Base-by-base conservation (phyloP, 2,113 vertebrate genomes). In the Sylvilagus bachmani region DNA sequence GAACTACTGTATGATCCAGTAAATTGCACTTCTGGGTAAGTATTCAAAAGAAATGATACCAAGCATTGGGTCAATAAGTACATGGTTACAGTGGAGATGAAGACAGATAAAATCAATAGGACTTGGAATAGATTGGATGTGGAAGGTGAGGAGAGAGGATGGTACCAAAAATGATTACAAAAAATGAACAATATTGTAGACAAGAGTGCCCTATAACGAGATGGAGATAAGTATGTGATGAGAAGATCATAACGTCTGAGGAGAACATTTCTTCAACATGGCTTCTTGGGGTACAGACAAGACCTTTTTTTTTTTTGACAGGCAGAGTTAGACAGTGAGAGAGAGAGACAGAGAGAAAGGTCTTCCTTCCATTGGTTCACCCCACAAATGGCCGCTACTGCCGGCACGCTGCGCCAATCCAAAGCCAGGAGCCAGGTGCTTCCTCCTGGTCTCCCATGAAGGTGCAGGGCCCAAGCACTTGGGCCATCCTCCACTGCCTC, bases 201-300 rank as follows among this genome's bases (percentile, higher is more conserved):
- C 11, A n/a, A 14, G 1, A 64, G 13, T 74, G 2, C 49, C 74
- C n/a, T 66, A 19, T 21, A 64, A 67, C 12, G 2, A 79, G 21
- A 78, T 13, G 1, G 31, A 86, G 25, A 71, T 69, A 93, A 74
- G 19, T 58, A 8, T 51, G 73, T 75, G 38, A 77, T 77, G 66
- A 75, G 31, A 69, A 86, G 81, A 75, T 33, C 31, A 49, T 67
- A 67, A 89, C 88, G 70, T n/a, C 70, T 58, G 71, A 74, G 86
- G 49, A 86, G 83, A 67, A 82, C 0, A 13, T 51, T 71, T 94
- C 16, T 44, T 27, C 51, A 44, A 44, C 53, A 27, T 84, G 61
- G 21, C 36, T 89, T 86, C 38, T 75, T 27, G 0, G 44, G 27
- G n/a, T 44, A 44, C 44, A 44, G 44, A 44, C 44, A 44, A 44